Evolutionary conservation across 1,140 invertebrate species (phyloP).

Genomic region (Pseudomyrmex concolor): DNA sequence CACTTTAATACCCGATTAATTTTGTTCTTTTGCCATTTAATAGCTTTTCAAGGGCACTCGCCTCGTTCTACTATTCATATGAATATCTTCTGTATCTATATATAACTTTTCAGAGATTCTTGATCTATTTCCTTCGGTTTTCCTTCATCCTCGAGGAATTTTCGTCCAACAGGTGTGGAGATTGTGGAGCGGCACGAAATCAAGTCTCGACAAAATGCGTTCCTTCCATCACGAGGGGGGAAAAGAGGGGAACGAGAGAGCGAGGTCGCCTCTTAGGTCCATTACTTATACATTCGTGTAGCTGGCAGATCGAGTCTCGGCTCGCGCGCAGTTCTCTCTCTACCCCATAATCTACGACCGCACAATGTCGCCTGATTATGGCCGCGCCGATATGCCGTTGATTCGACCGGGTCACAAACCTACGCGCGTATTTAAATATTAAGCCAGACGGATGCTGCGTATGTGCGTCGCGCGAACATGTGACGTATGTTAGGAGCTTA

Average conservation of each 20-base stretch:
- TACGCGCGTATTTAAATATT: slow-evolving; percentile 79
- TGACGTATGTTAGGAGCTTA: slow-evolving; percentile 33
- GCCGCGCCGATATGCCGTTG: slow-evolving; percentile 69
- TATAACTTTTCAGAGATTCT: slow-evolving; percentile 22
- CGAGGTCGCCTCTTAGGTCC: slow-evolving; percentile 62
- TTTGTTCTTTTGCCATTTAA: slow-evolving; percentile 35
- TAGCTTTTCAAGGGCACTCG: slow-evolving; percentile 12
- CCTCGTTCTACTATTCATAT: slow-evolving; percentile 25
- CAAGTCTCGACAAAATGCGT: slow-evolving; percentile 41
- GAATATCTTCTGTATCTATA: not conserved
- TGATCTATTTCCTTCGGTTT: not conserved
- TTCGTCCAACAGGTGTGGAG: slow-evolving; percentile 63
- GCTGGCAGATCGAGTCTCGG: slow-evolving; percentile 50
- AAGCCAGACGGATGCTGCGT: slow-evolving; percentile 57
- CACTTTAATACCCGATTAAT: slow-evolving; percentile 59
- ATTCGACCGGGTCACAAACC: slow-evolving; percentile 71
- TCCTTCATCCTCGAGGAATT: not conserved
- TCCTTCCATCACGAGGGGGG: not conserved
- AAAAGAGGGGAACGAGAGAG: slow-evolving; percentile 9
- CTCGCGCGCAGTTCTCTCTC: slow-evolving; percentile 52
- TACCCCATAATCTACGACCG: slow-evolving; percentile 73
- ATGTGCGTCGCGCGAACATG: slow-evolving; percentile 25
- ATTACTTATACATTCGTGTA: slow-evolving; percentile 79
- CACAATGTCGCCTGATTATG: slow-evolving; percentile 79
- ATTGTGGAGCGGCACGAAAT: not conserved